Percentiles rank a stretch among this genome's conserved stretches.
Evolutionary conservation across 2,113 vertebrate genomes (phyloP).

Genomic region (Panurus biarmicus): DNA sequence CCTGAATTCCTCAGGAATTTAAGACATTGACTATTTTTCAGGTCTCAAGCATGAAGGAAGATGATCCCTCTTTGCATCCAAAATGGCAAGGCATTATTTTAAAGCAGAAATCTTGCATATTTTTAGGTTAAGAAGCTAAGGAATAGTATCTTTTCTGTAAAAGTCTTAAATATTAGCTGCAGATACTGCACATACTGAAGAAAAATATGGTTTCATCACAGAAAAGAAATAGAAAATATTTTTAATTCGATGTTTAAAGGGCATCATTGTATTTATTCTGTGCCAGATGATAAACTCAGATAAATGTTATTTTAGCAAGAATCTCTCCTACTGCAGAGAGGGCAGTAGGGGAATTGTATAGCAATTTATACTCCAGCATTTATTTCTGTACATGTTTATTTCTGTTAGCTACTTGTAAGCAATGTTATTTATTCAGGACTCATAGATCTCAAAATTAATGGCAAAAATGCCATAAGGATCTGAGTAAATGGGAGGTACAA

Average conservation of each 20-base stretch:
- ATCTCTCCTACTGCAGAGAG: not conserved
- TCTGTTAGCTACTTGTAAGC: not conserved
- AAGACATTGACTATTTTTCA: not conserved
- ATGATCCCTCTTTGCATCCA: slow-evolving; percentile 2
- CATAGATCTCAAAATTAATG: not conserved
- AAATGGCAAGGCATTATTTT: not conserved
- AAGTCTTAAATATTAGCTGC: not conserved
- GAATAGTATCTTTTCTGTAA: not conserved
- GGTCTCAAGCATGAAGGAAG: not conserved
- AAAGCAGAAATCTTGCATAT: not conserved
- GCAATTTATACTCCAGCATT: not conserved
- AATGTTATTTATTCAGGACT: not conserved
- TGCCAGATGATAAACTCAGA: not conserved
- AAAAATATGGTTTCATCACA: not conserved
- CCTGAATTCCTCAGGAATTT: not conserved
- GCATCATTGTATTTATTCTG: not conserved
- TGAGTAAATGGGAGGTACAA: not conserved
- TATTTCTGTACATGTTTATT: not conserved
- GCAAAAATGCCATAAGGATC: not conserved
- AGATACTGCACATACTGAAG: not conserved
- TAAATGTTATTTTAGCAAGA: not conserved
- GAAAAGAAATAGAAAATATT: not conserved
- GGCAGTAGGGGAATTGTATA: not conserved
- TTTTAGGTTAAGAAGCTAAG: not conserved
- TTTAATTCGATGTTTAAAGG: not conserved